These are phyloP conservation scores for Acanthis flammea DNA, from an alignment of 2,797 vertebrate species.

Conservation along the genomic window DNA sequence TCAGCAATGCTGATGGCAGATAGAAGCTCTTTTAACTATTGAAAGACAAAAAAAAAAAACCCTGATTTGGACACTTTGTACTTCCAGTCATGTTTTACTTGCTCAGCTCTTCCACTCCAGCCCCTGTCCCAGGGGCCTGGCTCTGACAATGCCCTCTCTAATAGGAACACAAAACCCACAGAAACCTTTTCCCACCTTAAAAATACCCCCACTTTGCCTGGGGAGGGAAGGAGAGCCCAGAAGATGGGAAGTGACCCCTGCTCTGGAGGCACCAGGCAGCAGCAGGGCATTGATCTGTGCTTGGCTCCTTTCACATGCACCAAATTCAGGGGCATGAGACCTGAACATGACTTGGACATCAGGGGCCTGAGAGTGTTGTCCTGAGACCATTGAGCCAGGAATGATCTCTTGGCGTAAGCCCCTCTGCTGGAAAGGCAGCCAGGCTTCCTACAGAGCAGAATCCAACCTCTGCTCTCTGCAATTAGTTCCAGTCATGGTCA, in stretches of 20 bases:
- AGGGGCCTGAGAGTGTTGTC: neutral
- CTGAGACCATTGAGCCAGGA: neutral
- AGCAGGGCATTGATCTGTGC: neutral
- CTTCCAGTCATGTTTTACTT: neutral
- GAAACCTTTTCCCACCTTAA: neutral
- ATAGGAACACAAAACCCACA: neutral
- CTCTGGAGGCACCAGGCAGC: neutral
- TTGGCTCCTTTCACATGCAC: neutral
- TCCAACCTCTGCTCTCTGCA: neutral
- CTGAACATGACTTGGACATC: neutral
- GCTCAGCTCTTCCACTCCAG: neutral
- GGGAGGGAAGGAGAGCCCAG: neutral
- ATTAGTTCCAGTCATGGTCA: neutral
- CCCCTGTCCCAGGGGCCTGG: neutral
- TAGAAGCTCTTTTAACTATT: neutral
- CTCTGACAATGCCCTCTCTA: neutral
- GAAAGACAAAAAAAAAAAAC: neutral
- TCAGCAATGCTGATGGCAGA: neutral
- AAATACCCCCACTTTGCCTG: neutral
- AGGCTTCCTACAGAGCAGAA: neutral
- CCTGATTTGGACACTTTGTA: neutral
- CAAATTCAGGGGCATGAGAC: neutral
- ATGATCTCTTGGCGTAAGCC: neutral
- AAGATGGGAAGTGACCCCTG: neutral
- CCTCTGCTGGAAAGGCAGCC: neutral